A percentile compares a stretch with the other conserved stretches of the same genome.
Evolutionary conservation across 2,113 vertebrate genomes (phyloP).

Genomic region (Trochalopteron elliotii): DNA sequence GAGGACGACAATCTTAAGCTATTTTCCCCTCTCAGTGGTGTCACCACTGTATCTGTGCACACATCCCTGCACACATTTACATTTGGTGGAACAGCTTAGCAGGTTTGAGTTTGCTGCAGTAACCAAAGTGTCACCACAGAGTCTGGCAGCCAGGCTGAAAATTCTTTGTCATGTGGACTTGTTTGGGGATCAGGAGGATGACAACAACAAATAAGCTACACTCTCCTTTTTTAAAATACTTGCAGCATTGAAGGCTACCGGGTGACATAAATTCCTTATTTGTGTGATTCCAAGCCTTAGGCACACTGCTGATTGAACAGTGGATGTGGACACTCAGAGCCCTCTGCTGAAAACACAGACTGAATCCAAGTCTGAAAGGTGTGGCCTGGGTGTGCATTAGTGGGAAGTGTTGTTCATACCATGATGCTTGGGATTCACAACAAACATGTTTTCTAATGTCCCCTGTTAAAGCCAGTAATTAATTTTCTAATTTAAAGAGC

Average conservation of each 20-base stretch:
- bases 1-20: background rate
- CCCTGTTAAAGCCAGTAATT: background rate
- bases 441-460: background rate
- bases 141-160: background rate
- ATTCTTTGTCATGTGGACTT: background rate
- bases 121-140: background rate
- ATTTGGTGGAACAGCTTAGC: background rate
- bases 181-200: accelerated
- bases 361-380: background rate
- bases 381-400: background rate
- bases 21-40: background rate
- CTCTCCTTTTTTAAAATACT: background rate
- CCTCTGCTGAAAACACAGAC: background rate
- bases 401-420: background rate
- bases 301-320: background rate
- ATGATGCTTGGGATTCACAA: background rate
- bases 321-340: background rate
- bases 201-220: background rate
- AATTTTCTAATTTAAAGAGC: background rate
- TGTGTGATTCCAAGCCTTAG: background rate
- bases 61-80: background rate
- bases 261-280: background rate
- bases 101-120: background rate
- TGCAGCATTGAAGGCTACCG: background rate
- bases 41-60: accelerated